Evolutionary conservation across 2,113 vertebrate species (phyloP).

Genomic region (Canis aureus): DNA sequence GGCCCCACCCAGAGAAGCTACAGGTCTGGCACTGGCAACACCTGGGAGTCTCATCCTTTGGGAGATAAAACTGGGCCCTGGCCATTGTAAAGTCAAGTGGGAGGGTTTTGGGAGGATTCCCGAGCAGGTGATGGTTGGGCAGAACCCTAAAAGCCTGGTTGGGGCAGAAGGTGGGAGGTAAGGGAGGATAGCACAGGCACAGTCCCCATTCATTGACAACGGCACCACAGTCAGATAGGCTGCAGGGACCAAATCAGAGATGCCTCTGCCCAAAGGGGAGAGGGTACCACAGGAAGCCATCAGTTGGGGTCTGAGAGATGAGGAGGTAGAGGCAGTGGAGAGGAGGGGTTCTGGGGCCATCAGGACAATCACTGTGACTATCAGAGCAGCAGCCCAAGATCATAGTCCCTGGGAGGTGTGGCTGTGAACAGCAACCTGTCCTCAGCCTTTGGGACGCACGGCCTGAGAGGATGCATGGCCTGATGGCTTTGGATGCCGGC

Average conservation of each 20-base stretch:
- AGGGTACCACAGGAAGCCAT: neutral
- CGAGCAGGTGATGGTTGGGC: no score
- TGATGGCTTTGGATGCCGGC: neutral
- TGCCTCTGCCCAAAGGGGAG: neutral
- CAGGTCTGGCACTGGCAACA: neutral
- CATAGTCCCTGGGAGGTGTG: neutral
- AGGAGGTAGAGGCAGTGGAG: rapidly evolving
- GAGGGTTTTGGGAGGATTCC: neutral
- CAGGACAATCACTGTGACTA: neutral
- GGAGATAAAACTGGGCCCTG: neutral
- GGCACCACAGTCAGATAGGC: neutral
- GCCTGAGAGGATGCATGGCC: neutral
- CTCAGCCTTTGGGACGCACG: neutral
- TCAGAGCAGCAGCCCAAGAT: neutral
- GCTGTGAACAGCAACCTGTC: neutral
- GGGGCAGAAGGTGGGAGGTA: no score
- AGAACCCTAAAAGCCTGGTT: neutral
- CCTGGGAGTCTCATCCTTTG: neutral
- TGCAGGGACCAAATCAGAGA: neutral
- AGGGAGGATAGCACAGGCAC: neutral
- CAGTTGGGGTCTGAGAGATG: neutral
- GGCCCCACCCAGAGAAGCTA: neutral
- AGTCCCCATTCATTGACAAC: rapidly evolving
- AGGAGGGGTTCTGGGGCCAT: neutral
- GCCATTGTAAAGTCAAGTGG: rapidly evolving